Conservation (phyloP, 2,113 vertebrate species). For the Puntigrus tetrazona region DNA sequence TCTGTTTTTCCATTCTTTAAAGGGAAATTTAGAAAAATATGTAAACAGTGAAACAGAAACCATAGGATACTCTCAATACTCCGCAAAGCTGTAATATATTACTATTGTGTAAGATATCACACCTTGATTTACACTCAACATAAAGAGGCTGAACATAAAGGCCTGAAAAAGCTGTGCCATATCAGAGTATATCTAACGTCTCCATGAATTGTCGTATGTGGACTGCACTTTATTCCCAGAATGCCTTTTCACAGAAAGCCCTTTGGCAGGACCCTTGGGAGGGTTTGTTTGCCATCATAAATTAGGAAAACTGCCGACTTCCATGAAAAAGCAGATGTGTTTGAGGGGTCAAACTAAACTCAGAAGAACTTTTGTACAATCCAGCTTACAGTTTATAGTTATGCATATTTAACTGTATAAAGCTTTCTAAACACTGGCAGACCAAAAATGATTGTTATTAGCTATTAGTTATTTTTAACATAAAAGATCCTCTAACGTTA, state of each 20-base stretch:
- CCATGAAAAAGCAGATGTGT: neutral
- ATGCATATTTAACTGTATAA: too few species aligned
- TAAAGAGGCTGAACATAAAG: neutral
- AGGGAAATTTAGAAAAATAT: too few species aligned
- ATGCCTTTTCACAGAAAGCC: neutral
- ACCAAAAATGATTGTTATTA: too few species aligned
- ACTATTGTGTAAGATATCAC: too few species aligned
- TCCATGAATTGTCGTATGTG: neutral
- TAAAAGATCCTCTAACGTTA: too few species aligned
- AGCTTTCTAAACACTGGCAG: too few species aligned
- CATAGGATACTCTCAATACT: too few species aligned
- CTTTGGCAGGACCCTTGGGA: neutral
- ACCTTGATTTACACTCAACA: neutral
- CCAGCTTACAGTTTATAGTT: too few species aligned
- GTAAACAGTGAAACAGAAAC: too few species aligned
- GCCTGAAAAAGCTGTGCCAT: neutral
- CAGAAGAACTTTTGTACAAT: neutral
- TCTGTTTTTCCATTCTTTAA: too few species aligned
- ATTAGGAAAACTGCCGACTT: neutral
- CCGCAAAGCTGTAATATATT: too few species aligned
- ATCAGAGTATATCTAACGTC: neutral
- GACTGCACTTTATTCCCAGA: neutral
- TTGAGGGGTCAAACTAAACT: conserved; percentile 2
- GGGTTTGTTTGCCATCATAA: neutral
- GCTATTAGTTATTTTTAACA: too few species aligned